These are phyloP conservation scores for Anodontia alba DNA, from an alignment of 2,888 invertebrate species.

Conservation along the genomic window DNA sequence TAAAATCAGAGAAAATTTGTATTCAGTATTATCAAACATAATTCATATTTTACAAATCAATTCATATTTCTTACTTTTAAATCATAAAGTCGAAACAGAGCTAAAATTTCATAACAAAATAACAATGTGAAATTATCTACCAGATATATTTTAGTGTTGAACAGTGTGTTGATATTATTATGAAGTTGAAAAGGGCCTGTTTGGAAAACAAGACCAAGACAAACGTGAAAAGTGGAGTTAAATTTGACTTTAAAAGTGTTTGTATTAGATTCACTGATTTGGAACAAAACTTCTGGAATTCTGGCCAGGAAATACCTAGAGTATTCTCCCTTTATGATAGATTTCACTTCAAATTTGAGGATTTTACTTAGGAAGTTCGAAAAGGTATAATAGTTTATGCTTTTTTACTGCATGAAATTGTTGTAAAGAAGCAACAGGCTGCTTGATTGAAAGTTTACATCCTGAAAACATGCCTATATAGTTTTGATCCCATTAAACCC, in stretches of 20 bases:
- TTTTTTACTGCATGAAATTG: no score
- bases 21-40: no score
- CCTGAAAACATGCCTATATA: no score
- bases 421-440: no score
- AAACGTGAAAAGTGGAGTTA: slow-evolving; percentile 44
- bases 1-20: no score
- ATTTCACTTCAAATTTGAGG: slow-evolving; percentile 88
- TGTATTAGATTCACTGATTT: slow-evolving; percentile 35
- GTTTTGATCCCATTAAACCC: no score
- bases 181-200: not conserved
- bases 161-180: not conserved
- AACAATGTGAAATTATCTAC: not conserved
- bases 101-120: not conserved
- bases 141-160: not conserved
- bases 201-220: not conserved
- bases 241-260: slow-evolving; percentile 35
- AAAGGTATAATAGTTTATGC: slow-evolving; percentile 86
- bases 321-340: slow-evolving; percentile 86
- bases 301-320: slow-evolving; percentile 62
- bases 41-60: no score
- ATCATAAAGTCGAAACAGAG: no score
- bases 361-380: slow-evolving; percentile 89
- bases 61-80: no score
- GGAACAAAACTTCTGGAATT: slow-evolving; percentile 53
- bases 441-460: no score